phyloP scores from a whole-genome alignment of 2,888 invertebrate genomes.

The Acleris cristana region DNA sequence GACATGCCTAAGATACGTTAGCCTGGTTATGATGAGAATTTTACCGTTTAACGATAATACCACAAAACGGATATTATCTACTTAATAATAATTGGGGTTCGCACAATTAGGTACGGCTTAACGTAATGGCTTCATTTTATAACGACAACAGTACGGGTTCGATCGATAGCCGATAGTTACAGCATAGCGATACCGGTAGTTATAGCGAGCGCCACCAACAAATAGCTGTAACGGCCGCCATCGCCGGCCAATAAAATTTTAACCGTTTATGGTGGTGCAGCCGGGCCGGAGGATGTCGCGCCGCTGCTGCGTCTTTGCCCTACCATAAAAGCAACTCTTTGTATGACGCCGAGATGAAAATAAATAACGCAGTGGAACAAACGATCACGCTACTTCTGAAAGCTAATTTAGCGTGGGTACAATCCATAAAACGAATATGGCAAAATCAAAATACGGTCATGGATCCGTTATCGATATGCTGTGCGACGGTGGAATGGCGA shows the following conservation, averaged over 20 bases:
- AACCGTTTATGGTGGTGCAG: constrained; percentile 48
- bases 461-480: constrained; percentile 58
- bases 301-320: background rate
- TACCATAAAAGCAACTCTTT: constrained; percentile 27
- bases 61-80: no score
- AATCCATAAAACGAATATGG: constrained; percentile 58
- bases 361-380: constrained; percentile 28
- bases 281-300: constrained; percentile 40
- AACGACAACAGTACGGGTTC: constrained; percentile 18
- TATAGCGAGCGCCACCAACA: constrained; percentile 41
- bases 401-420: constrained; percentile 58
- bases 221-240: constrained; percentile 53
- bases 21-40: no score
- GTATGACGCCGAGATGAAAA: constrained; percentile 39
- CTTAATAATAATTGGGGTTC: no score
- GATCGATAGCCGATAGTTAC: background rate
- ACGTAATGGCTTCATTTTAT: constrained; percentile 24
- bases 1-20: no score
- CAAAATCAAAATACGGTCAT: constrained; percentile 59
- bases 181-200: constrained; percentile 4
- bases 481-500: constrained; percentile 40
- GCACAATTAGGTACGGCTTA: background rate
- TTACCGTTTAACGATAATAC: no score
- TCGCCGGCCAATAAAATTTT: constrained; percentile 55
- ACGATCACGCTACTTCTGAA: constrained; percentile 44